Evolutionary conservation across 2,113 vertebrate genomes (phyloP), one percentile per base, ranked within the genome.

Genomic region (Centropus unirufus): DNA sequence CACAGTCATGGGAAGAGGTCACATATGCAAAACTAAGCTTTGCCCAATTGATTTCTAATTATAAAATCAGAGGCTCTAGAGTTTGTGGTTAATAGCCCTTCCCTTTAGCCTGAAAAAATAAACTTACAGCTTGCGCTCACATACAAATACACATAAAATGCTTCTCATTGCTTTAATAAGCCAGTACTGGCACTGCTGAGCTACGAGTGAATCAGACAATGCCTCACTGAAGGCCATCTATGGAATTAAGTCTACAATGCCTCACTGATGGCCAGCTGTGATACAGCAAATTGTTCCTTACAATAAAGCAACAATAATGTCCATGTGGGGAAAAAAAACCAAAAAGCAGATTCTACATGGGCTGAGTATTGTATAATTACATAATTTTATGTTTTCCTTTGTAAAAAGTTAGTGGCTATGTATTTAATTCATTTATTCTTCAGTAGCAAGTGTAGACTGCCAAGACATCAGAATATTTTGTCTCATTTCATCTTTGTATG

Each of bases 41-140:
- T 97, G 97, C 95, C 90, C 96, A 97, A 97, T 97, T 98, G 96
- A 97, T 95, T 98, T 97, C 97, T 97, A 98, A 97, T 97, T 97
- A 97, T 83, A 97, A 92, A 96, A 97, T 86, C 95, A 87, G 84
- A 96, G 80, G 85, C 93, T 97, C 93, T 91, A 57, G 91, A 95
- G 95, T 96, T 96, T 90, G 96, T 96, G 92, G 83, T 96, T 96
- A 97, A 97, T 90, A 97, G 74, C 59, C 92, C 86, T 96, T 96
- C 81, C 68, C 94, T 90, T 95, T 72, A 94, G 88, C 59, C 91
- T 87, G 55, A 79, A 54, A 89, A 95, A 52, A 90, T 15, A 95
- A 96, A 92, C 69, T 77, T 95, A 49, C 23, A 32, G 82, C 9
- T 14, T 34, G 59, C 2, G 18, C 52, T 92, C 18, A 72, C 40